Conservation (phyloP, 1,140 invertebrate genomes). For the Cotesia typhae region DNA sequence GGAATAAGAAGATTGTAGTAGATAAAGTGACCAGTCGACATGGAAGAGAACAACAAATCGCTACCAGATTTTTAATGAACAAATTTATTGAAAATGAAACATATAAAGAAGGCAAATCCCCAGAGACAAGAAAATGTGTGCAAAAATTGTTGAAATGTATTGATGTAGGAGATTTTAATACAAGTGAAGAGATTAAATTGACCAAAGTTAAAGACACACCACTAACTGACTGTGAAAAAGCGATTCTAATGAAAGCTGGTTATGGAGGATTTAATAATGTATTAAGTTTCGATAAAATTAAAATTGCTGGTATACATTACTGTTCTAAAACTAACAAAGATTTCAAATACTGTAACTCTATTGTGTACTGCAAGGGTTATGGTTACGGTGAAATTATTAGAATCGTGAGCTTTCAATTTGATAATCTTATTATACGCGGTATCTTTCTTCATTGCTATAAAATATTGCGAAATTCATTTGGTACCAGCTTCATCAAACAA, state of each 20-base stretch:
- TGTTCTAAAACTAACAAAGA: neutral
- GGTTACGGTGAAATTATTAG: neutral
- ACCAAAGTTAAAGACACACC: neutral
- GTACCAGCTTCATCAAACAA: neutral
- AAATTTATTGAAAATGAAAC: neutral
- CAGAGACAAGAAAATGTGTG: neutral
- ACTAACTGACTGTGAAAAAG: neutral
- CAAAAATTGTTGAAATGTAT: neutral
- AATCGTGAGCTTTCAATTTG: neutral
- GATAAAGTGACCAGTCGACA: constrained; percentile 21
- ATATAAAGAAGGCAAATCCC: neutral
- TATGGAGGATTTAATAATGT: neutral
- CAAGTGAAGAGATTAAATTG: neutral
- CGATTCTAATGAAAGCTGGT: neutral
- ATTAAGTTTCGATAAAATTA: neutral
- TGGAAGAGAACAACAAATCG: constrained; percentile 15
- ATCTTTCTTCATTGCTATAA: neutral
- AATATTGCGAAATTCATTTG: neutral
- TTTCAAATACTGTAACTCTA: constrained; percentile 1
- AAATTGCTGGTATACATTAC: neutral
- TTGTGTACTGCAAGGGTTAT: neutral
- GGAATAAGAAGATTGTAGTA: constrained; percentile 27
- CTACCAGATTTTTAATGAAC: constrained; percentile 9
- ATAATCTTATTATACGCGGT: neutral
- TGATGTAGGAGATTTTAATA: neutral